phyloP scores from a whole-genome alignment of 30 jellyfish, hydroid and myxozoan species.

The Cassiopea andromeda region DNA sequence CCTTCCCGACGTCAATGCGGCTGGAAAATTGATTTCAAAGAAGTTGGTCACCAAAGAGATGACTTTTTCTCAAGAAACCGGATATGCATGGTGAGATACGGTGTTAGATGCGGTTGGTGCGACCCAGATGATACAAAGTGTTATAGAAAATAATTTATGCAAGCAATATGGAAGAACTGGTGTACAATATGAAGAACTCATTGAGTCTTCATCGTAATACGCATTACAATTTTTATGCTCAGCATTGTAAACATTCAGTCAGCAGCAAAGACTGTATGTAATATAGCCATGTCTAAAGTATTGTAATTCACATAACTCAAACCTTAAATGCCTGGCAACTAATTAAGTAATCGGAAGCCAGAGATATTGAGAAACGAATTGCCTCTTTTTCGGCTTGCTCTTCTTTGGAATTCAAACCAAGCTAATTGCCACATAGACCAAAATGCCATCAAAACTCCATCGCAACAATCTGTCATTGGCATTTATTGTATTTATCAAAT shows the following conservation, averaged over 20 bases:
- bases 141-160: too few relatives aligned
- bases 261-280: neutral
- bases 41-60: constrained; percentile 3
- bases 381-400: too few relatives aligned
- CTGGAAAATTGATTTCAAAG: constrained; percentile 30
- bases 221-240: neutral
- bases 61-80: constrained; percentile 62
- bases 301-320: neutral
- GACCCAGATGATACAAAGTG: constrained; percentile 26
- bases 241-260: neutral
- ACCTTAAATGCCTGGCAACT: neutral
- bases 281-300: neutral
- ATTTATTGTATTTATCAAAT: too few relatives aligned
- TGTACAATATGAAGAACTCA: neutral
- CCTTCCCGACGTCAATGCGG: constrained; percentile 7
- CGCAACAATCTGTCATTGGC: too few relatives aligned
- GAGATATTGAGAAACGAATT: too few relatives aligned
- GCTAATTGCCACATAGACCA: too few relatives aligned
- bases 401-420: too few relatives aligned
- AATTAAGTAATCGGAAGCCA: neutral
- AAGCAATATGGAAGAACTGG: neutral
- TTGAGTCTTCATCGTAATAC: neutral
- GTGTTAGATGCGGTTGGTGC: constrained; percentile 35
- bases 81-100: constrained; percentile 63
- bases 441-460: too few relatives aligned